Conservation (phyloP, 2,797 vertebrate genomes). For the Glyptemys insculpta region DNA sequence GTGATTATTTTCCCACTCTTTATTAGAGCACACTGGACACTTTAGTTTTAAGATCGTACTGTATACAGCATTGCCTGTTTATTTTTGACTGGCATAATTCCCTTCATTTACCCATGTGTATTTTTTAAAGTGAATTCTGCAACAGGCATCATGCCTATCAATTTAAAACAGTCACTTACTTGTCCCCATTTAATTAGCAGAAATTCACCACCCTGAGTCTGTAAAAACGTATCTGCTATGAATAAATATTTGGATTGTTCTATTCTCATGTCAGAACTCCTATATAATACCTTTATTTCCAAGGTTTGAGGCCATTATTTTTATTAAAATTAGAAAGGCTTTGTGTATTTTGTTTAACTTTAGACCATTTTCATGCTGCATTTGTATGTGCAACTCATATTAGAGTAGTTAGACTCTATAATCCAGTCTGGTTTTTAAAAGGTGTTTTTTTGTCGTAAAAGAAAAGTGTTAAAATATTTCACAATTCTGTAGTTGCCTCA, state of each 20-base stretch:
- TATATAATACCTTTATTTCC: not conserved
- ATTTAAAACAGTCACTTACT: not conserved
- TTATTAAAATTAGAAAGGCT: not conserved
- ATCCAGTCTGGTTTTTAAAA: not conserved
- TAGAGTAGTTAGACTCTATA: not conserved
- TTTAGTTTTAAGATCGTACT: accelerated
- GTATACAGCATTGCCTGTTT: not conserved
- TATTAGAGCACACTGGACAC: accelerated
- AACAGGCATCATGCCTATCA: not conserved
- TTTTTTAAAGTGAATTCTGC: not conserved
- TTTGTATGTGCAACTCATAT: accelerated
- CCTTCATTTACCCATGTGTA: not conserved
- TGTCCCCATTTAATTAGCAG: not conserved
- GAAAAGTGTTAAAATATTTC: not conserved
- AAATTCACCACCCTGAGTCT: not conserved
- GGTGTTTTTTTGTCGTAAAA: not conserved
- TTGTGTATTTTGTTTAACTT: not conserved
- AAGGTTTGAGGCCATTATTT: not conserved
- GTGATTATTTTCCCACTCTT: not conserved
- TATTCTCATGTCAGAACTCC: not conserved
- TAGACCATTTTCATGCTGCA: not conserved
- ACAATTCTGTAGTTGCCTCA: not conserved
- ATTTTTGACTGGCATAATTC: not conserved
- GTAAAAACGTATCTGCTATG: not conserved
- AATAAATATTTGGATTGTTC: not conserved